A percentile compares a stretch with the other conserved stretches of the same genome.
phyloP scores from a whole-genome alignment of 92 coral and sea anemone genomes.

The Chrysogorgia sp. region DNA sequence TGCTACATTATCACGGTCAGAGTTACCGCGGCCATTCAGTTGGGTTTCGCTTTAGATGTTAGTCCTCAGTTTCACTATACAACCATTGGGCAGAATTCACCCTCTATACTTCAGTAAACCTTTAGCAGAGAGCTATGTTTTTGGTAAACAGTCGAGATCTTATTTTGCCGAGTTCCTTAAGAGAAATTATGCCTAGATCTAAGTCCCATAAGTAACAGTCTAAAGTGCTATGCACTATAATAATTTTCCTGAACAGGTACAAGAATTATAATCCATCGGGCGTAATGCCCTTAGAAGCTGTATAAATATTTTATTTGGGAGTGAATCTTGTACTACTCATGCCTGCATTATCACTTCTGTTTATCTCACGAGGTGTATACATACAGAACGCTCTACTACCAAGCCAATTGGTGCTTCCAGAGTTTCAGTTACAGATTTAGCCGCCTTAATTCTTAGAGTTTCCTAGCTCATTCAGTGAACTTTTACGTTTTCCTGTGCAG shows the following conservation, averaged over 20 bases:
- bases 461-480: conserved; percentile 55
- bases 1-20: conserved; percentile 82
- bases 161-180: conserved; percentile 92
- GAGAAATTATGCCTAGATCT: conserved; percentile 64
- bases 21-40: too few species aligned
- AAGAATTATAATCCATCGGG: conserved; percentile 46
- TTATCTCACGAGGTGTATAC: conserved; percentile 53
- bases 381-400: too few species aligned
- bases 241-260: conserved; percentile 47
- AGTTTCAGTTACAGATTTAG: conserved; percentile 24
- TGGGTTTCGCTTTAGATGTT: too few species aligned
- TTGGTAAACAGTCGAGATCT: conserved; percentile 97
- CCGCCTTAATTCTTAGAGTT: conserved; percentile 39
- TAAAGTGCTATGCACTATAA: conserved; percentile 39
- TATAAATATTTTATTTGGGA: conserved; percentile 45
- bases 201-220: too few species aligned
- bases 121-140: conserved; percentile 91
- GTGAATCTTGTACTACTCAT: conserved; percentile 49
- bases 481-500: conserved; percentile 84
- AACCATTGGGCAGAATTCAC: conserved; percentile 97
- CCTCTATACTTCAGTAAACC: conserved; percentile 76
- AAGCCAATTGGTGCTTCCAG: too few species aligned
- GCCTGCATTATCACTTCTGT: conserved; percentile 49
- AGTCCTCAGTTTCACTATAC: conserved; percentile 67
- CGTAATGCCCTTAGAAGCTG: conserved; percentile 46